Conservation (phyloP, 2,113 vertebrate genomes). For the Struthidea cinerea region DNA sequence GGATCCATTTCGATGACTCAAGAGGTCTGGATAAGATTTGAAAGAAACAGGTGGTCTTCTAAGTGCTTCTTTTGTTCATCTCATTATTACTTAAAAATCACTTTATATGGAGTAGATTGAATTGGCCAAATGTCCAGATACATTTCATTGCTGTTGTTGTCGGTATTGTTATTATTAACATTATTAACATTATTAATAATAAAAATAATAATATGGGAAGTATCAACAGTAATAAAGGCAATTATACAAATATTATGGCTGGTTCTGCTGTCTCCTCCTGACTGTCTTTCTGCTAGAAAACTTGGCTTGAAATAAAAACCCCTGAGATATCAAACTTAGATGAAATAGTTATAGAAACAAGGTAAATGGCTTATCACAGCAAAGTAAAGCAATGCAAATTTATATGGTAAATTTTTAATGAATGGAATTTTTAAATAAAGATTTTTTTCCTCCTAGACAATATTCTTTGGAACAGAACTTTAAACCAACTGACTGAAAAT, state of each 20-base stretch:
- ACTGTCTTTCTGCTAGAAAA: background rate
- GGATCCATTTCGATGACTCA: background rate
- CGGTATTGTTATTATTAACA: background rate
- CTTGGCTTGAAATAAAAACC: background rate
- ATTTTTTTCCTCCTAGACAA: background rate
- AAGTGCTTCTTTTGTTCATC: background rate
- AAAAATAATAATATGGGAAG: background rate
- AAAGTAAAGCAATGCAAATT: background rate
- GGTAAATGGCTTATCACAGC: background rate
- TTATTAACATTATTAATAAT: background rate
- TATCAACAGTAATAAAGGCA: background rate
- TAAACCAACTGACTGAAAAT: background rate
- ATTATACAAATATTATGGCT: background rate
- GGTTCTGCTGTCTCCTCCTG: background rate
- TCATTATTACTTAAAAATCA: background rate
- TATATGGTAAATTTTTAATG: background rate
- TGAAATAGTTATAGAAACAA: background rate
- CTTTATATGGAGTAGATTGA: background rate
- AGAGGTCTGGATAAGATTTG: background rate
- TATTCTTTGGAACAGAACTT: background rate
- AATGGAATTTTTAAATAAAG: background rate
- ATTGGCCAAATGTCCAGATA: constrained; percentile 7
- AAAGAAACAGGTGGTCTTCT: background rate
- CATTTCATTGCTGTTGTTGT: background rate
- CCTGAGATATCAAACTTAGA: background rate